A percentile compares a stretch with the other conserved stretches of the same genome.
Evolutionary conservation across 2,888 invertebrate species (phyloP).

Genomic region (Cheilosia vernalis): DNA sequence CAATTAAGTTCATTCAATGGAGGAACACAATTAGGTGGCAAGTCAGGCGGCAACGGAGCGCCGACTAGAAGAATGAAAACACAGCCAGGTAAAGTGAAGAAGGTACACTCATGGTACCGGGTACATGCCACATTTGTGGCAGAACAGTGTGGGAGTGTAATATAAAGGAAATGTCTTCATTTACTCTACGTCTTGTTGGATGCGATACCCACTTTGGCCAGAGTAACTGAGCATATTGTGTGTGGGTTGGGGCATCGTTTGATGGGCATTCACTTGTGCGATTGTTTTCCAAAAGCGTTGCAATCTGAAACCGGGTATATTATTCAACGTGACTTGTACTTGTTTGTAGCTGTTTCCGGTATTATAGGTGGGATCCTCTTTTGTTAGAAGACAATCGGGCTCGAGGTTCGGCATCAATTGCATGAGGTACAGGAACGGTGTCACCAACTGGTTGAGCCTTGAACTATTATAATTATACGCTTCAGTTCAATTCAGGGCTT

Average conservation of each 20-base stretch:
- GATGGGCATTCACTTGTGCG: slow-evolving; percentile 42
- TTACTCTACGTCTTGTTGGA: slow-evolving; percentile 19
- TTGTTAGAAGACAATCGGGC: not conserved
- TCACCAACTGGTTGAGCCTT: too few species aligned
- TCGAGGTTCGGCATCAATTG: not conserved
- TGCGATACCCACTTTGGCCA: not conserved
- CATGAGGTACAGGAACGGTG: not conserved
- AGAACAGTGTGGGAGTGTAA: slow-evolving; percentile 57
- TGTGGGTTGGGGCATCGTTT: slow-evolving; percentile 38
- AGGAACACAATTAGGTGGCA: slow-evolving; percentile 65
- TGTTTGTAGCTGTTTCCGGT: slow-evolving; percentile 34
- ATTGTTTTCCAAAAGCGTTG: slow-evolving; percentile 36
- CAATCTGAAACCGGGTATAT: slow-evolving; percentile 18
- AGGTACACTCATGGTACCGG: slow-evolving; percentile 57
- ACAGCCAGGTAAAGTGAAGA: slow-evolving; percentile 66
- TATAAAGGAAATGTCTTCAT: slow-evolving; percentile 66
- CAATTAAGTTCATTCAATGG: slow-evolving; percentile 71
- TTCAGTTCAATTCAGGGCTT: too few species aligned
- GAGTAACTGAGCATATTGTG: slow-evolving; percentile 1
- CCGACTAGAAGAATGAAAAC: slow-evolving; percentile 51
- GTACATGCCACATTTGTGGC: slow-evolving; percentile 50
- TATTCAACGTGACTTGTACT: slow-evolving; percentile 22
- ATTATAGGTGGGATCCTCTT: slow-evolving; percentile 11
- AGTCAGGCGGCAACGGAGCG: slow-evolving; percentile 57
- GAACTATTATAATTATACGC: too few species aligned